These are phyloP conservation scores for Diploptera punctata DNA, from an alignment of 2,888 invertebrate species.

Conservation along the genomic window DNA sequence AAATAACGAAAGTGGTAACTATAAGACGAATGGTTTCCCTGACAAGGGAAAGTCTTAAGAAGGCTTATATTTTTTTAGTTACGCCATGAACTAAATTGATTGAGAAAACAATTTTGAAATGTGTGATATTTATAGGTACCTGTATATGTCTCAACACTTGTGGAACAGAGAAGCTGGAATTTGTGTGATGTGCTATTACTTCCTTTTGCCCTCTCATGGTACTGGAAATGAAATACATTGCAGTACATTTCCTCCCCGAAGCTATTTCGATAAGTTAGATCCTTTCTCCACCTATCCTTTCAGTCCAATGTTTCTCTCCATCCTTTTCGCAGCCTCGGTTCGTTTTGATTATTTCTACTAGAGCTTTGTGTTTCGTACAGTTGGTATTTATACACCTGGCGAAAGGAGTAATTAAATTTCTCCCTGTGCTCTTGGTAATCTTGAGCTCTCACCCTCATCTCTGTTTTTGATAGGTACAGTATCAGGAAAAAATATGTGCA, in stretches of 20 bases:
- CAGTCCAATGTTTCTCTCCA: too few relatives aligned
- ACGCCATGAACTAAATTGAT: background rate
- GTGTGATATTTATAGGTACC: background rate
- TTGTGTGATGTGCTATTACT: background rate
- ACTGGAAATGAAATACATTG: conserved; percentile 3
- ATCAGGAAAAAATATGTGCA: too few relatives aligned
- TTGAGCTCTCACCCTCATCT: too few relatives aligned
- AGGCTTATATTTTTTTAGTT: too few relatives aligned
- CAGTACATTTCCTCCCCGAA: background rate
- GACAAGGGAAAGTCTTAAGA: too few relatives aligned
- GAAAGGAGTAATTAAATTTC: conserved; percentile 2
- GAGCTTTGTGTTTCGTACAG: background rate
- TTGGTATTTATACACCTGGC: background rate
- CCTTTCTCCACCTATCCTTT: too few relatives aligned
- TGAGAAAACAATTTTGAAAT: background rate
- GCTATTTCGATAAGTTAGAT: background rate
- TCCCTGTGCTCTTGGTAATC: too few relatives aligned
- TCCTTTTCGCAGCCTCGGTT: background rate
- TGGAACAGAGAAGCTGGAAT: background rate
- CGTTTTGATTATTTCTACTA: background rate
- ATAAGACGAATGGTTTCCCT: background rate
- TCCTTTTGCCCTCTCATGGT: background rate
- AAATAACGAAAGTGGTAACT: too few relatives aligned
- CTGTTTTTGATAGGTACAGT: too few relatives aligned
- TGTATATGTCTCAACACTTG: background rate